Evolutionary conservation across 1,140 invertebrate species (phyloP).

Genomic region (Pseudomyrmex pallidus): DNA sequence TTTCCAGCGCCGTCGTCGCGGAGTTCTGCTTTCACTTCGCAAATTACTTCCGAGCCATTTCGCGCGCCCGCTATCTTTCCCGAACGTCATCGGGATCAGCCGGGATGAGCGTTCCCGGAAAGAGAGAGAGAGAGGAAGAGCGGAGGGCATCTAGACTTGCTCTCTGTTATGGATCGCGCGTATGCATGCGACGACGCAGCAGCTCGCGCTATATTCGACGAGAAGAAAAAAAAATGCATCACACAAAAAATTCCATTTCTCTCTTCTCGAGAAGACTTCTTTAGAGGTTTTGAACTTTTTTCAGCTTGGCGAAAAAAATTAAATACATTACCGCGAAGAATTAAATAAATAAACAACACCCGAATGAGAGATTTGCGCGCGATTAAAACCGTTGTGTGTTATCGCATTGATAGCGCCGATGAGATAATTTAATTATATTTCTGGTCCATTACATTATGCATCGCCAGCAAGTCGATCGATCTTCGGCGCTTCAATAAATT

Average conservation of each 20-base stretch:
- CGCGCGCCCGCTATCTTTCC: slow-evolving; percentile 62
- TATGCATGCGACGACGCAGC: slow-evolving; percentile 2
- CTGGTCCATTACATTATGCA: slow-evolving; percentile 38
- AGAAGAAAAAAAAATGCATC: not conserved
- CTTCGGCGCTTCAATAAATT: not conserved
- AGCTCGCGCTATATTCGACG: no score
- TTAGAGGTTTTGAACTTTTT: no score
- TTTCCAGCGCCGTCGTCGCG: slow-evolving; percentile 31
- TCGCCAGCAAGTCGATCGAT: slow-evolving; percentile 13
- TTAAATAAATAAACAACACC: no score
- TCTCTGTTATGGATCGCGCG: not conserved
- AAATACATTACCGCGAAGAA: no score
- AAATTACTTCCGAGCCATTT: slow-evolving; percentile 71
- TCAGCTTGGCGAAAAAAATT: no score
- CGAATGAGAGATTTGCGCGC: no score
- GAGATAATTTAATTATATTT: slow-evolving; percentile 20
- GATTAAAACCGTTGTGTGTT: no score
- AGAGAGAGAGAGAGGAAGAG: not conserved
- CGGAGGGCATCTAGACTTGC: not conserved
- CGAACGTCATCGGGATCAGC: slow-evolving; percentile 36
- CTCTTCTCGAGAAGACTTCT: no score
- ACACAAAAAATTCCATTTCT: not conserved
- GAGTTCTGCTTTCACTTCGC: slow-evolving; percentile 62
- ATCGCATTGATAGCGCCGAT: not conserved
- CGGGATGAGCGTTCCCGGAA: slow-evolving; percentile 6